Conservation (phyloP, 2,888 invertebrate genomes). For the Drosophila conformis region DNA sequence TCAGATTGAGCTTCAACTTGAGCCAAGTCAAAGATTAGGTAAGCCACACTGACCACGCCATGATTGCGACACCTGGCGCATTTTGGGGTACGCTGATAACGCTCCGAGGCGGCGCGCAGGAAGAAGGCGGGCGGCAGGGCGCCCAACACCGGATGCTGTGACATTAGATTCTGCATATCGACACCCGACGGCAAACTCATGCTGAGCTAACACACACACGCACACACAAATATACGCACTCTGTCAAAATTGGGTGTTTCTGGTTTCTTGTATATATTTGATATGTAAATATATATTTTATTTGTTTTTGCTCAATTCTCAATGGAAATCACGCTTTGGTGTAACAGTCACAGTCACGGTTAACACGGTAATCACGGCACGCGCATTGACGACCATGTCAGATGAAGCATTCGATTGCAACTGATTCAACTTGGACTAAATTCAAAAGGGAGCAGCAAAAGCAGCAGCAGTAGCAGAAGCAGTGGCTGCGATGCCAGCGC, state of each 20-base stretch:
- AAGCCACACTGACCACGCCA: conserved; percentile 92
- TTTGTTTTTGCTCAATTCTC: conserved; percentile 16
- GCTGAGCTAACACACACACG: conserved; percentile 65
- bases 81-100: conserved; percentile 98
- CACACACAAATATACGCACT: conserved; percentile 16
- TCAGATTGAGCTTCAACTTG: background rate
- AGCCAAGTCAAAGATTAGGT: background rate
- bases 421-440: conserved; percentile 83
- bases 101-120: conserved; percentile 93
- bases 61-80: conserved; percentile 99
- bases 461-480: conserved; percentile 32
- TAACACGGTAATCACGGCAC: conserved; percentile 25
- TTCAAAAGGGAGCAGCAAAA: conserved; percentile 44
- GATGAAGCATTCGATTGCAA: conserved; percentile 84
- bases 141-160: conserved; percentile 93
- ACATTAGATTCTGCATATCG: conserved; percentile 94
- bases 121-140: conserved; percentile 95
- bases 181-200: conserved; percentile 95
- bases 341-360: conserved; percentile 5
- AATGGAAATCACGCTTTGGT: conserved; percentile 6
- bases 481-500: conserved; percentile 33
- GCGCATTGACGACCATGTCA: conserved; percentile 81
- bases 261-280: conserved; percentile 16
- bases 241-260: conserved; percentile 20
- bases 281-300: conserved; percentile 32